Base-by-base conservation (phyloP, 2,113 vertebrate species). In the Abramis brama region DNA sequence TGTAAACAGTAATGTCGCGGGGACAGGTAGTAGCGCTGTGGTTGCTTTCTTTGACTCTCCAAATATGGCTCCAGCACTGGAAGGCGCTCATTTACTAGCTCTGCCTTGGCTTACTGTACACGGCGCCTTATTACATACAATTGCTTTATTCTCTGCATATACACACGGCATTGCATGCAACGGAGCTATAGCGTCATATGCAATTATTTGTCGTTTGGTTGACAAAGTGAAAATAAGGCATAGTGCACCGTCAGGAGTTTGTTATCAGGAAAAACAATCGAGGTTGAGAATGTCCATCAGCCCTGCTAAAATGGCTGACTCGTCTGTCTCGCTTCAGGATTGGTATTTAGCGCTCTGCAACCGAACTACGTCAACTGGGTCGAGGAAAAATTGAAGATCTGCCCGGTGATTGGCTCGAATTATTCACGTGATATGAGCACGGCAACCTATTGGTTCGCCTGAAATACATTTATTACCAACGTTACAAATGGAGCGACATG, bases 231-330 rank as follows among this genome's bases (percentile, higher is more conserved):
- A 75, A 55, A 3, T 17, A 27, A 21, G 19, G 36, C 19, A 19
- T 81, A 47, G 39, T 73, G 23, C 30, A 73, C 66, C 30, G 81
- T 73, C 30, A 73, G 81, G 81, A 71, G 62, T 71, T 82, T 77
- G 71, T 68, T 62, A 64, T 79, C 68, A 43, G 52, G n/a, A 78
- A 39, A 60, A 70, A 80, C 77, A 27, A 66, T 47, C 82, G 60
- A 50, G 71, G 64, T 71, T 36, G 36, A 52, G n/a, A 75, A 11
- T 71, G 80, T 25, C 68, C 79, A 57, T 76, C 93, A 93, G 92
- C 90, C 88, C 88, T 91, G 91, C 88, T 93, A 96, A 96, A 94
- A 96, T 96, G 95, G 94, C 95, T 94, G 94, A 95, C 95, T 90
- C 91, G 90, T 90, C 94, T 94, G 94, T 95, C 94, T 91, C 91